These are phyloP conservation scores for Crotalus horridus DNA, from an alignment of 2,113 vertebrate genomes.

Conservation along the genomic window DNA sequence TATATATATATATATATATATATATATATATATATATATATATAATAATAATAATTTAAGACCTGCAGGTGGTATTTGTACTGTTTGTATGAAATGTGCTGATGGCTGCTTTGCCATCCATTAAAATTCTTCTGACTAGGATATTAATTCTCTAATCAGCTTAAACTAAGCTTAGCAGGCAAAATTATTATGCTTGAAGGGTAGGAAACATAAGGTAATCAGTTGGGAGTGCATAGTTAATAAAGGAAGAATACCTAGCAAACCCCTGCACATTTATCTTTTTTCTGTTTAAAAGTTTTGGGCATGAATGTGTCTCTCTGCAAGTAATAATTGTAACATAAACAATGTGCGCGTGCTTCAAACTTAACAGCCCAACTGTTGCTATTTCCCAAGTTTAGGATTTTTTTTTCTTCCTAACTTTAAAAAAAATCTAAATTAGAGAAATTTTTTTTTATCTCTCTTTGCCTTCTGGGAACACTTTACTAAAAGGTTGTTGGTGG, in stretches of 20 bases:
- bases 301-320: not conserved
- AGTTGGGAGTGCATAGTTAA: not conserved
- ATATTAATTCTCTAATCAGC: slow-evolving; percentile 2
- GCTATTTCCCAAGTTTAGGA: not conserved
- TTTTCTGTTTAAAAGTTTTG: not conserved
- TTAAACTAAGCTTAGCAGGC: not conserved
- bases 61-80: not conserved
- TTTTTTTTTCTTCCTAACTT: not conserved
- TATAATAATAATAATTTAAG: not conserved
- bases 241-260: not conserved
- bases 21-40: too few species aligned
- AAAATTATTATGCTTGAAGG: not conserved
- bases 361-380: not conserved
- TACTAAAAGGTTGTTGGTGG: not conserved
- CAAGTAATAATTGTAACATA: not conserved
- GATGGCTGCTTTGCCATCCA: not conserved
- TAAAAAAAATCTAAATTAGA: not conserved
- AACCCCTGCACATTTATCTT: not conserved
- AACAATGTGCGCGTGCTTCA: not conserved
- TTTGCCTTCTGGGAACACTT: not conserved
- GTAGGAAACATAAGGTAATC: not conserved
- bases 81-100: not conserved
- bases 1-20: too few species aligned
- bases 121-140: not conserved
- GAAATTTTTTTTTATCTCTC: not conserved